These are phyloP conservation scores for Dicranocentrus wangi DNA, from an alignment of 2,888 invertebrate species.

Conservation along the genomic window DNA sequence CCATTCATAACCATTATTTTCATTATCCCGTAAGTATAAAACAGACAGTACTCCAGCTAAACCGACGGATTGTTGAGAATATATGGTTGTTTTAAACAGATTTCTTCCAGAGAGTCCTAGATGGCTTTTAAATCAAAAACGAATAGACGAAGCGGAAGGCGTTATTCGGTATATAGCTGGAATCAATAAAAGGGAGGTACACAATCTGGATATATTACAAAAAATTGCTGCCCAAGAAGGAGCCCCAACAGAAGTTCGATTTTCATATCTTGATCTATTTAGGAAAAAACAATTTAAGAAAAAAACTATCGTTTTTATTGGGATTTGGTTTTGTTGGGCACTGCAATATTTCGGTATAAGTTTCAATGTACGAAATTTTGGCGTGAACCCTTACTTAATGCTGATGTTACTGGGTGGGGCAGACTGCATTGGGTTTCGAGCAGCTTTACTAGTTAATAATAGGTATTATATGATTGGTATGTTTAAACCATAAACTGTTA, in stretches of 20 bases:
- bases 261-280: slow-evolving; percentile 69
- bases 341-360: slow-evolving; percentile 70
- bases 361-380: slow-evolving; percentile 68
- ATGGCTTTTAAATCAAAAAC: slow-evolving; percentile 67
- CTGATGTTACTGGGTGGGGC: slow-evolving; percentile 60
- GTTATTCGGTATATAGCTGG: slow-evolving; percentile 69
- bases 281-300: slow-evolving; percentile 54
- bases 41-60: background rate
- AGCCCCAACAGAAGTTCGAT: slow-evolving; percentile 31
- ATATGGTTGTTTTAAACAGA: slow-evolving; percentile 14
- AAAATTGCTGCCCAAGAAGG: slow-evolving; percentile 63
- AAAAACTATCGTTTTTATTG: slow-evolving; percentile 68
- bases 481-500: background rate
- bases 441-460: slow-evolving; percentile 63
- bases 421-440: slow-evolving; percentile 66
- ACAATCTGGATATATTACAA: slow-evolving; percentile 52
- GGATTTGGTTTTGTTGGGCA: slow-evolving; percentile 71
- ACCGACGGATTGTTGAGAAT: background rate
- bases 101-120: slow-evolving; percentile 70
- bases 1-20: slow-evolving; percentile 68
- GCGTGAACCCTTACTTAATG: slow-evolving; percentile 66
- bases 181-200: slow-evolving; percentile 60
- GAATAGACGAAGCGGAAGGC: slow-evolving; percentile 64
- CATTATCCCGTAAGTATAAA: slow-evolving; percentile 63
- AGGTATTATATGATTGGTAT: slow-evolving; percentile 34